Evolutionary conservation across 2,797 vertebrate genomes (phyloP).

Genomic region (Peromyscus melanophrys): DNA sequence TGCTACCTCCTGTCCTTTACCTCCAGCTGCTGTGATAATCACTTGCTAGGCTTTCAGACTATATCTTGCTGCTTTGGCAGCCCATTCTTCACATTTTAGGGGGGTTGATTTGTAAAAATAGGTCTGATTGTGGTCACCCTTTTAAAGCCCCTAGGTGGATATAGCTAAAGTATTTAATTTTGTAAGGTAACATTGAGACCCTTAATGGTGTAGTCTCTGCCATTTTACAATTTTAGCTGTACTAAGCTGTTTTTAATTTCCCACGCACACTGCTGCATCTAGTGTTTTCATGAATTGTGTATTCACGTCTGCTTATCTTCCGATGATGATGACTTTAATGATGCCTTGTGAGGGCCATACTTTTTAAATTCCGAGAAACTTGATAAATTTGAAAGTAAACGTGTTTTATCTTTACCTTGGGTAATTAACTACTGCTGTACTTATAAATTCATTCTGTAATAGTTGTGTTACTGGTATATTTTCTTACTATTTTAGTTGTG

Average conservation of each 20-base stretch:
- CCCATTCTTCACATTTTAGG: neutral
- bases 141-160: neutral
- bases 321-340: neutral
- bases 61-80: neutral
- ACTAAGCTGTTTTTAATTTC: neutral
- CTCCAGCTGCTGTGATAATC: too few species aligned
- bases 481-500: conserved; percentile 42
- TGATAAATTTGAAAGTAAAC: neutral
- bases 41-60: neutral
- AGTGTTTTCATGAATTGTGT: rapidly evolving
- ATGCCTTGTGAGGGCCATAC: neutral
- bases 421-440: neutral
- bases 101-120: conserved; percentile 22
- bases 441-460: neutral
- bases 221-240: neutral
- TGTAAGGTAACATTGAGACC: neutral
- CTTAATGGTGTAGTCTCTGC: neutral
- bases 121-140: neutral
- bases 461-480: neutral
- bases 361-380: conserved; percentile 29
- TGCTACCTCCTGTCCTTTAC: neutral
- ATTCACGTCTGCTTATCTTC: neutral
- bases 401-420: neutral
- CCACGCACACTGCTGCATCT: neutral
- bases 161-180: neutral